These are phyloP conservation scores for Protobothrops mucrosquamatus DNA, from an alignment of 2,113 vertebrate species.

Conservation along the genomic window DNA sequence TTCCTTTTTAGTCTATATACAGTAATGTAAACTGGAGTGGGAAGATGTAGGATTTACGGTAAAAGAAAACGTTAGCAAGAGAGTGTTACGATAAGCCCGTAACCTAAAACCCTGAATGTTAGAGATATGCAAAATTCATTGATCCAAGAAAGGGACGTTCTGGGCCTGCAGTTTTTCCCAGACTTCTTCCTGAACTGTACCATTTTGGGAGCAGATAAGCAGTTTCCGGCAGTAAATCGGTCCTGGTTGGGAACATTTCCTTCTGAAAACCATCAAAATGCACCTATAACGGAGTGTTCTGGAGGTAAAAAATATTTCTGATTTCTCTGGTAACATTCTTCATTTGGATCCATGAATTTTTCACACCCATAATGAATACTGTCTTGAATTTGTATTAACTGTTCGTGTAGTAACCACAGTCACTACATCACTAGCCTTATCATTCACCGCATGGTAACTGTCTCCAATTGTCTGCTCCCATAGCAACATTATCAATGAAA, in stretches of 20 bases:
- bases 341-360: background rate
- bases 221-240: background rate
- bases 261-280: background rate
- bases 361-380: background rate
- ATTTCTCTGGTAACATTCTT: background rate
- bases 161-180: background rate
- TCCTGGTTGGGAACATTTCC: background rate
- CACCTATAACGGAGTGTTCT: background rate
- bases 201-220: background rate
- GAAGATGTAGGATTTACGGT: background rate
- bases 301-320: background rate
- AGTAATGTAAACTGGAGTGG: background rate
- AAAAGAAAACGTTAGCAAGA: background rate
- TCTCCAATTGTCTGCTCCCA: background rate
- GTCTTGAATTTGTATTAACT: background rate
- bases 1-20: background rate
- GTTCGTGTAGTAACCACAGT: background rate
- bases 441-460: background rate
- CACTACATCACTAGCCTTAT: too few species aligned
- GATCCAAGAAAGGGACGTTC: background rate
- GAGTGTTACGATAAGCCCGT: background rate
- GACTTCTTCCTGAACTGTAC: background rate
- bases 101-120: background rate
- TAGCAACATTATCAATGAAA: background rate
- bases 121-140: background rate